These are phyloP conservation scores for Thripadectes ignobilis DNA, from an alignment of 2,797 vertebrate species.

Conservation along the genomic window DNA sequence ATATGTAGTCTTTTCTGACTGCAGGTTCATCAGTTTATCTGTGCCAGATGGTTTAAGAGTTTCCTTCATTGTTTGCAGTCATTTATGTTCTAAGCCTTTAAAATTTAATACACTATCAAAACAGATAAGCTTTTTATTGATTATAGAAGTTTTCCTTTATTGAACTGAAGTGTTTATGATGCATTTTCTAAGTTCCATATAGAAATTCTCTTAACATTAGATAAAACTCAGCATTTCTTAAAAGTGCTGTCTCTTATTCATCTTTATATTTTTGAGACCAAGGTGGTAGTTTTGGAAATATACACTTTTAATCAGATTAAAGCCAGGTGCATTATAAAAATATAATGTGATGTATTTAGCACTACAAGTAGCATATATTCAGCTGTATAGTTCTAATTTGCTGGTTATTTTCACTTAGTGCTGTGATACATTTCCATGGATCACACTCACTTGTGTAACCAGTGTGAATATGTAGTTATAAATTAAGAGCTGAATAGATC, in stretches of 20 bases:
- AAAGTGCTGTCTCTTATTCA: not conserved
- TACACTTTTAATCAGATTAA: not conserved
- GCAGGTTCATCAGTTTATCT: not conserved
- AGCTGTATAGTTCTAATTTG: not conserved
- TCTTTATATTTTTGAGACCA: not conserved
- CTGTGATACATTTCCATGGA: not conserved
- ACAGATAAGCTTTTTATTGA: not conserved
- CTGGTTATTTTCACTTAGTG: not conserved
- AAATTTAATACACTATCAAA: not conserved
- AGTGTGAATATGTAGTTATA: not conserved
- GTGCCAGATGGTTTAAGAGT: not conserved
- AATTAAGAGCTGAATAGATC: not conserved
- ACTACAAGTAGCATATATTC: not conserved
- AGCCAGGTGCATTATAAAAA: not conserved
- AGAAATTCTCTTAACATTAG: not conserved
- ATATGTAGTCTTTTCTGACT: not conserved
- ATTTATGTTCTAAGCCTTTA: not conserved
- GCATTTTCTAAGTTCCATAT: not conserved
- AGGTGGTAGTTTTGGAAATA: not conserved
- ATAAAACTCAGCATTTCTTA: not conserved
- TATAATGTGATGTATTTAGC: not conserved
- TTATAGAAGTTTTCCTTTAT: not conserved
- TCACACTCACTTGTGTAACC: not conserved
- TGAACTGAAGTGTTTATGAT: not conserved
- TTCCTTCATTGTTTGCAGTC: not conserved